Conservation (phyloP, 1,140 invertebrate species). For the Ceratina australensis region DNA sequence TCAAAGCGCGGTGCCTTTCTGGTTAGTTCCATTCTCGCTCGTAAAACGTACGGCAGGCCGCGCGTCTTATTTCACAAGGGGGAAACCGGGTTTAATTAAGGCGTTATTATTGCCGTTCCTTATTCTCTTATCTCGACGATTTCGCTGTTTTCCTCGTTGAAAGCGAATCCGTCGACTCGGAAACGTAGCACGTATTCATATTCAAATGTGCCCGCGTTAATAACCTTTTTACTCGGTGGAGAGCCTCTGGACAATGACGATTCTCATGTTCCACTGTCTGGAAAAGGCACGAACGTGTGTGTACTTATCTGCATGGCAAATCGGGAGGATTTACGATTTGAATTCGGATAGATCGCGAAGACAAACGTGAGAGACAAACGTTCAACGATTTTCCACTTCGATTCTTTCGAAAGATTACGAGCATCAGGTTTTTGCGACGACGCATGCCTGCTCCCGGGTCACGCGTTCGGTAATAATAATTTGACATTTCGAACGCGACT, state of each 20-base stretch:
- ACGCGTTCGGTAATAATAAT: too few species aligned
- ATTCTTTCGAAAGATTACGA: neutral
- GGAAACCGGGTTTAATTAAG: constrained; percentile 17
- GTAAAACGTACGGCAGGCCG: neutral
- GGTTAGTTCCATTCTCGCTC: constrained; percentile 5
- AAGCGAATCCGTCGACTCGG: neutral
- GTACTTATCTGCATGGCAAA: too few species aligned
- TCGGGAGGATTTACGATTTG: neutral
- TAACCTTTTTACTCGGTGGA: constrained; percentile 2
- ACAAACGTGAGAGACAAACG: neutral
- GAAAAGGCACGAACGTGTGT: too few species aligned
- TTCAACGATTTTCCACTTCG: constrained; percentile 2
- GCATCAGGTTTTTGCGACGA: neutral
- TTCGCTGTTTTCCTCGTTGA: constrained; percentile 9
- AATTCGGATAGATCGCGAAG: neutral
- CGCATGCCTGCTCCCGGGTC: neutral
- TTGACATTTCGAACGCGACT: too few species aligned
- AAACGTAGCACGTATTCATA: constrained; percentile 11
- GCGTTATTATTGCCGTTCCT: constrained; percentile 14
- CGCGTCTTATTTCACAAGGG: neutral
- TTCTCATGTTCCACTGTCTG: neutral
- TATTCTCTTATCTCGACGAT: neutral
- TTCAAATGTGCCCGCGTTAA: constrained; percentile 30
- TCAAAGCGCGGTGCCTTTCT: constrained; percentile 7
- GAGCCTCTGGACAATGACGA: neutral